phyloP scores from a whole-genome alignment of 2,113 vertebrate species.

The Sphyrna mokarran region DNA sequence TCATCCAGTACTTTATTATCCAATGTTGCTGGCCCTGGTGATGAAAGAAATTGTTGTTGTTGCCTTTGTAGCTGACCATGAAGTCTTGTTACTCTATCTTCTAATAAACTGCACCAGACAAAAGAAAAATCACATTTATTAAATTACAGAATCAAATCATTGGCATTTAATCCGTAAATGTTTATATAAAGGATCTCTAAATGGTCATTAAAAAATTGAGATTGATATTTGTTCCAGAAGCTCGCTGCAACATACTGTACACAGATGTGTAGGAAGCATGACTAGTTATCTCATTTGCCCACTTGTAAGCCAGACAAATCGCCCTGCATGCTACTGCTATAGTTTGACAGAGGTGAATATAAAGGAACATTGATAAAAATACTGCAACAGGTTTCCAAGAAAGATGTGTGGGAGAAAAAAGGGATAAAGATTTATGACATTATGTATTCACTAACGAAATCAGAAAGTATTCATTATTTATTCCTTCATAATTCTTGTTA shows the following conservation, averaged over 20 bases:
- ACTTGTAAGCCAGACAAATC: not conserved
- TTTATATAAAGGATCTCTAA: not conserved
- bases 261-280: not conserved
- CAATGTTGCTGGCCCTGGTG: slow-evolving; percentile 67
- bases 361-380: not conserved
- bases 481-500: not conserved
- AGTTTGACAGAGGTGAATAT: not conserved
- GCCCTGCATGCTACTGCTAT: not conserved
- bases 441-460: not conserved
- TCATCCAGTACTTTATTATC: slow-evolving; percentile 89
- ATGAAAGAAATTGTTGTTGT: slow-evolving; percentile 85
- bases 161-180: not conserved
- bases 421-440: not conserved
- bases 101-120: slow-evolving; percentile 69
- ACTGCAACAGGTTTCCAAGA: not conserved
- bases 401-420: not conserved
- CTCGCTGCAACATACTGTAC: not conserved
- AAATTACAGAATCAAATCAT: not conserved
- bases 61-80: slow-evolving; percentile 90
- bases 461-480: not conserved
- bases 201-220: not conserved
- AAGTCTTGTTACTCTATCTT: slow-evolving; percentile 87
- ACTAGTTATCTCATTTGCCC: not conserved
- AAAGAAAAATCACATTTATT: not conserved
- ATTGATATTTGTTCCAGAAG: not conserved